Evolutionary conservation across 2,888 invertebrate genomes (phyloP).

Genomic region (Temnothorax rugatulus): DNA sequence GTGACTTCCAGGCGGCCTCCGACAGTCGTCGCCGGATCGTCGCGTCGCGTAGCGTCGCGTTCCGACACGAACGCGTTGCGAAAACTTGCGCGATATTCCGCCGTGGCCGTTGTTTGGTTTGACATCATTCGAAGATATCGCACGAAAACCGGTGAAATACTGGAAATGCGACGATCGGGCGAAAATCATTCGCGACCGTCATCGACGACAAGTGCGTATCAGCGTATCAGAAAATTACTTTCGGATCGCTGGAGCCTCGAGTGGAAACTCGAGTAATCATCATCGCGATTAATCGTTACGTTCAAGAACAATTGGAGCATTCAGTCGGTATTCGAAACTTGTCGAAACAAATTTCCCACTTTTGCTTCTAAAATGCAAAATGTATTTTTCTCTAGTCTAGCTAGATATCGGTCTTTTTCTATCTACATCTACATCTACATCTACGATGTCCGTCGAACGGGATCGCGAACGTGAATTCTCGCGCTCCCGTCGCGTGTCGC

Average conservation of each 20-base stretch:
- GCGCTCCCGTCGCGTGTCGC: neutral
- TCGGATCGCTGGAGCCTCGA: neutral
- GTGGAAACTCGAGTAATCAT: neutral
- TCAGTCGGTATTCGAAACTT: neutral
- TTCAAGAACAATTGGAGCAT: neutral
- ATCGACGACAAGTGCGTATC: neutral
- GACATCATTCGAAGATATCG: too few relatives aligned
- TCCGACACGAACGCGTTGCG: too few relatives aligned
- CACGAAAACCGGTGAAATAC: too few relatives aligned
- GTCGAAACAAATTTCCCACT: neutral
- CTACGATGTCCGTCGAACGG: neutral
- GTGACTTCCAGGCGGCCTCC: constrained; percentile 67
- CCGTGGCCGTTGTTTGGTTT: too few relatives aligned
- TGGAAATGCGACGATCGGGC: too few relatives aligned
- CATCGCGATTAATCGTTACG: neutral
- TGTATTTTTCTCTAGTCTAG: too few relatives aligned
- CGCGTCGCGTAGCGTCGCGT: too few relatives aligned
- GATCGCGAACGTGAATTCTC: neutral
- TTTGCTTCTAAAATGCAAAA: too few relatives aligned
- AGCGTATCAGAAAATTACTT: neutral
- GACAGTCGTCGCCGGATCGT: constrained; percentile 21
- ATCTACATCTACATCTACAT: too few relatives aligned
- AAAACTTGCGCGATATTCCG: too few relatives aligned
- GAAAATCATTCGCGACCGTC: neutral
- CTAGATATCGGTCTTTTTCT: neutral